Percentiles rank a stretch among this genome's conserved stretches.
These are phyloP conservation scores for Pantherophis vulpinus DNA, from an alignment of 2,797 vertebrate genomes.

Conservation along the genomic window DNA sequence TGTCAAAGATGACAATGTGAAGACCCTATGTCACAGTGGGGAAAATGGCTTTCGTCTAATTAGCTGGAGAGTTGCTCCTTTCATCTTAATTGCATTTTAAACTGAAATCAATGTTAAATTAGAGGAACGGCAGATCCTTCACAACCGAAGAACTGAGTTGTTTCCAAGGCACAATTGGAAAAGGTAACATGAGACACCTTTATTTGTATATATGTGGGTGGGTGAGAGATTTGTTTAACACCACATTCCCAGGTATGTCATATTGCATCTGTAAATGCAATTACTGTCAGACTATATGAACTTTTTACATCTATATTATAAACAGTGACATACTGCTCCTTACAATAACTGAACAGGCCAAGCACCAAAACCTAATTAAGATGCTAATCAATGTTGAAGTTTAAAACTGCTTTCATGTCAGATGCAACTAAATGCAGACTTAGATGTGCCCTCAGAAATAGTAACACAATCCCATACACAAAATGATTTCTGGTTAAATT, in stretches of 20 bases:
- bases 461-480: neutral
- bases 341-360: conserved; percentile 23
- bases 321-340: conserved; percentile 2
- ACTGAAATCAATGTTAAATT: conserved; percentile 69
- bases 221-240: neutral
- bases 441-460: neutral
- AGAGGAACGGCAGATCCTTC: conserved; percentile 56
- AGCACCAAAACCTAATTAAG: conserved; percentile 23
- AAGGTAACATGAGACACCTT: neutral
- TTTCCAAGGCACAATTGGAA: conserved; percentile 45
- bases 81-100: conserved; percentile 67
- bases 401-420: conserved; percentile 7
- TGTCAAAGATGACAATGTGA: neutral
- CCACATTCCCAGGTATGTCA: neutral
- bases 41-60: conserved; percentile 33
- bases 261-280: neutral
- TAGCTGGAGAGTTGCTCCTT: conserved; percentile 48
- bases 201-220: neutral
- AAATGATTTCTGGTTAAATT: neutral
- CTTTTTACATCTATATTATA: conserved; percentile 4
- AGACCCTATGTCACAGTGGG: neutral
- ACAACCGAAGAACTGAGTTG: conserved; percentile 34
- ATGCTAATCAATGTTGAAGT: neutral
- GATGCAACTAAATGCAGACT: neutral
- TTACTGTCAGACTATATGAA: neutral